These are phyloP conservation scores for Alauda arvensis DNA, from an alignment of 2,797 vertebrate species.

Conservation along the genomic window DNA sequence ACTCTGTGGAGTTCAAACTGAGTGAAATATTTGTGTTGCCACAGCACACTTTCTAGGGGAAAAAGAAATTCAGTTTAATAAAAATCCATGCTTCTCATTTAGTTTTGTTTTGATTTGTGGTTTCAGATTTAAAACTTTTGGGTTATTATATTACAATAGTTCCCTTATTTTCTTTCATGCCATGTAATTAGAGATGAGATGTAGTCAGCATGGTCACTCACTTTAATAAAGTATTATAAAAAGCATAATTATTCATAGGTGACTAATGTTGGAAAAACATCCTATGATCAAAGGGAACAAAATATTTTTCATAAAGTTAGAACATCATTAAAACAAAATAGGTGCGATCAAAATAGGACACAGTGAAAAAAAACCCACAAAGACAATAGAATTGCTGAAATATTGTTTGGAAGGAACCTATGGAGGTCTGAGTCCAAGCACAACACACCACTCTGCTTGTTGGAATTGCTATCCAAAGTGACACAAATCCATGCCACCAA, in stretches of 20 bases:
- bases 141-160: not conserved
- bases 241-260: not conserved
- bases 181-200: not conserved
- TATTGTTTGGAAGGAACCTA: not conserved
- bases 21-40: not conserved
- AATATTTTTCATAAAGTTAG: not conserved
- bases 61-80: not conserved
- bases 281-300: not conserved
- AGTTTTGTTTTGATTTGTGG: not conserved
- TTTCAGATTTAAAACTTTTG: not conserved
- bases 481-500: accelerated
- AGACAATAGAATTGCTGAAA: not conserved
- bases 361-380: not conserved
- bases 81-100: not conserved
- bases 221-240: not conserved
- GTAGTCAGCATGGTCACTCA: not conserved
- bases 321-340: not conserved
- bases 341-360: accelerated
- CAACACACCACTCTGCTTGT: no score
- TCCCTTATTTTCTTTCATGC: accelerated
- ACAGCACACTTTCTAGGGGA: not conserved
- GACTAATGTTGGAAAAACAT: not conserved
- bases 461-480: not conserved
- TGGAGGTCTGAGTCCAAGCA: not conserved
- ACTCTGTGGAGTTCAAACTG: not conserved